A percentile compares a stretch with the other conserved stretches of the same genome.
phyloP scores from a whole-genome alignment of 2,888 invertebrate genomes.

The Dastarcus helophoroides region DNA sequence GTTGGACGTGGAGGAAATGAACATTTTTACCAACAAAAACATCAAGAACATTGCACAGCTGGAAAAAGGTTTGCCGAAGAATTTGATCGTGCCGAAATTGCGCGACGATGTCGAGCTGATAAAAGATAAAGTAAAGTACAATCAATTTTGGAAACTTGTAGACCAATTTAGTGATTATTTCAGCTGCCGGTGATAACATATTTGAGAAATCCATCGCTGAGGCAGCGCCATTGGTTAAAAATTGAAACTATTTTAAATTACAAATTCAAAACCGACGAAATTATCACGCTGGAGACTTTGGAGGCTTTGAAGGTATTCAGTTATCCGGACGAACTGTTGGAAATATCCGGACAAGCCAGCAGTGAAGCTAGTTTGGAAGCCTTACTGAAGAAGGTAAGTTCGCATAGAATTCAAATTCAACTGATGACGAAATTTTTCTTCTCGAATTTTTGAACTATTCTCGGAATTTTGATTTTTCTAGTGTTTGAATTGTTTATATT shows the following conservation, averaged over 20 bases:
- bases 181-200: conserved; percentile 67
- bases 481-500: too few relatives aligned
- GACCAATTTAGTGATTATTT: conserved; percentile 14
- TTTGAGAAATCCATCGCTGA: conserved; percentile 67
- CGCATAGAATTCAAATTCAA: too few relatives aligned
- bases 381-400: conserved; percentile 58
- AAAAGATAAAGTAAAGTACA: conserved; percentile 53
- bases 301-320: conserved; percentile 66
- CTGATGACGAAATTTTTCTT: too few relatives aligned
- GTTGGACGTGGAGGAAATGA: conserved; percentile 64
- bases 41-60: conserved; percentile 64
- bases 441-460: too few relatives aligned
- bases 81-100: conserved; percentile 65
- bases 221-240: conserved; percentile 71
- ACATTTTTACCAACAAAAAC: conserved; percentile 50
- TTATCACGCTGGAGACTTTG: conserved; percentile 53
- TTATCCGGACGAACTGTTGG: conserved; percentile 62
- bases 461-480: too few relatives aligned
- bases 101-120: conserved; percentile 68
- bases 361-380: conserved; percentile 75
- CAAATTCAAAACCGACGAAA: conserved; percentile 60
- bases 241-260: conserved; percentile 62
- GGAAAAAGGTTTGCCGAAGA: conserved; percentile 73
- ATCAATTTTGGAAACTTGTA: neutral
- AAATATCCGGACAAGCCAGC: conserved; percentile 78